phyloP scores from a whole-genome alignment of 2,888 invertebrate species.

The Aspidiotus rigidus region DNA sequence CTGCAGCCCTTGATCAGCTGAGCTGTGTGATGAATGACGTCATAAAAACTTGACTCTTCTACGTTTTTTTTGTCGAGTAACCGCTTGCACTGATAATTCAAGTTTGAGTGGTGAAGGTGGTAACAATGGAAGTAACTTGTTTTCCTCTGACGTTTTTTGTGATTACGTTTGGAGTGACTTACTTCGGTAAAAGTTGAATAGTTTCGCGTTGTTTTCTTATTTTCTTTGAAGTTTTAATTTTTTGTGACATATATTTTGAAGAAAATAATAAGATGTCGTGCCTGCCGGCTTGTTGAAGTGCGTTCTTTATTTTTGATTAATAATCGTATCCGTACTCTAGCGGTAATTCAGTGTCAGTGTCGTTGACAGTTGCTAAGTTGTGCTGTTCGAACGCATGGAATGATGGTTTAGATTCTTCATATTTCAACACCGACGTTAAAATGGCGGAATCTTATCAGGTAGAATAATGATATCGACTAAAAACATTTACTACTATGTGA shows the following conservation, averaged over 20 bases:
- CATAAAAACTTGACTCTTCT: too few relatives aligned
- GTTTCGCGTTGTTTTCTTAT: constrained; percentile 11
- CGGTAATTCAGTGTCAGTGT: constrained; percentile 6
- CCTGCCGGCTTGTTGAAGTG: neutral
- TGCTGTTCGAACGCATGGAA: neutral
- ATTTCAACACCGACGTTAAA: constrained; percentile 15
- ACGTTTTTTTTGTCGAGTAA: too few relatives aligned
- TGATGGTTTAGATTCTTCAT: constrained; percentile 12
- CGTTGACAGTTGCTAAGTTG: neutral
- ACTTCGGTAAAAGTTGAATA: constrained; percentile 14
- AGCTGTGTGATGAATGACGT: too few relatives aligned
- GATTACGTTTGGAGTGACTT: constrained; percentile 4
- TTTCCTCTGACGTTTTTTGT: constrained; percentile 22
- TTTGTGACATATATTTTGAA: constrained; percentile 9
- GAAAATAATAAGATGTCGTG: neutral
- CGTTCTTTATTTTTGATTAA: neutral
- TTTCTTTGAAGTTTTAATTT: constrained; percentile 7
- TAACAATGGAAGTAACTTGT: constrained; percentile 10
- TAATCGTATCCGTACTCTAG: neutral
- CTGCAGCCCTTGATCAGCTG: too few relatives aligned
- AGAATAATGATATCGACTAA: neutral
- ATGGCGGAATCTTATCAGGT: constrained; percentile 29
- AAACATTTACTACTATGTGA: too few relatives aligned
- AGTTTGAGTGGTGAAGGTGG: neutral
- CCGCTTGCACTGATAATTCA: too few relatives aligned